A percentile compares a stretch with the other conserved stretches of the same genome.
These are phyloP conservation scores for Coenonympha glycerion DNA, from an alignment of 2,888 invertebrate genomes.

Conservation along the genomic window DNA sequence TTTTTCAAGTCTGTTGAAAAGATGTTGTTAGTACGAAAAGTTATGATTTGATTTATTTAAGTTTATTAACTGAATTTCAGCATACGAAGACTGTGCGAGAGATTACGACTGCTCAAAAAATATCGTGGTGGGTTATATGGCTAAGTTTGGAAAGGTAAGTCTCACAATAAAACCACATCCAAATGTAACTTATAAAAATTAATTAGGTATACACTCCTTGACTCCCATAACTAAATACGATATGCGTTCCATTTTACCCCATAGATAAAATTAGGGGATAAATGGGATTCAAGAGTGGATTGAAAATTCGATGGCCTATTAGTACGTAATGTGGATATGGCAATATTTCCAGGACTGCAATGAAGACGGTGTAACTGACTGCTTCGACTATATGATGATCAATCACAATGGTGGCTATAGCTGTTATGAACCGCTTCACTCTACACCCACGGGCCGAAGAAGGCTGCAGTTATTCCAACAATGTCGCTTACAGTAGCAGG, in stretches of 20 bases:
- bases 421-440: constrained; percentile 56
- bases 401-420: constrained; percentile 76
- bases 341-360: constrained; percentile 77
- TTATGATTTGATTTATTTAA: no score
- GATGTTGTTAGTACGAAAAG: no score
- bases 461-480: constrained; percentile 55
- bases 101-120: constrained; percentile 76
- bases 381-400: constrained; percentile 79
- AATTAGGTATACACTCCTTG: no score
- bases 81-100: constrained; percentile 78
- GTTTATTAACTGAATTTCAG: constrained; percentile 61
- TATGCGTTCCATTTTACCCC: no score
- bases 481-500: constrained; percentile 41
- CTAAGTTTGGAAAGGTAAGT: constrained; percentile 73
- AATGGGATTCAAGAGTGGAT: no score
- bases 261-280: no score
- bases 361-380: constrained; percentile 77
- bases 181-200: no score
- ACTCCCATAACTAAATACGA: no score
- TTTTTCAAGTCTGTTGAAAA: no score
- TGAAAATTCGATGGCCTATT: no score
- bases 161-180: no score
- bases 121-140: constrained; percentile 78
- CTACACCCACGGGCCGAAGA: constrained; percentile 43
- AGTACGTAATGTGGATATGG: no score